Conservation (phyloP, 2,797 vertebrate genomes). For the Paguma larvata region DNA sequence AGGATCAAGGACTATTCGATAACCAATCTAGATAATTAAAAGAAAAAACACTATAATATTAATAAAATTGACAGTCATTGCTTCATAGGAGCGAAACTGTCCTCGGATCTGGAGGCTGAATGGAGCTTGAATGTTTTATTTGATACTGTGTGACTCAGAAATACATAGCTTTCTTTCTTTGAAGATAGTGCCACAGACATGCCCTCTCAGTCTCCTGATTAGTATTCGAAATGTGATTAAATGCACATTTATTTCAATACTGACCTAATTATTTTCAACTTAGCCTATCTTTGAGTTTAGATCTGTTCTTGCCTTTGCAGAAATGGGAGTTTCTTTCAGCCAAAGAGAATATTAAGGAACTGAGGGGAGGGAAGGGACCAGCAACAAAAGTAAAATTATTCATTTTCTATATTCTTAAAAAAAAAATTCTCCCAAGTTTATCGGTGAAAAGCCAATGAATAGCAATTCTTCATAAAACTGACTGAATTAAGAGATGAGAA, state of each 20-base stretch:
- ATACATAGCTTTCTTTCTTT: background rate
- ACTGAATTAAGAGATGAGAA: constrained; percentile 63
- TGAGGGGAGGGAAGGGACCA: background rate
- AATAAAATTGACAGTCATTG: constrained; percentile 12
- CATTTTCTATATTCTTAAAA: constrained; percentile 40
- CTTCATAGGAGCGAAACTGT: constrained; percentile 39
- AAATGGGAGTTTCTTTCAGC: constrained; percentile 6
- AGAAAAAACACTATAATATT: constrained; percentile 31
- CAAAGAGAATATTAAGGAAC: background rate
- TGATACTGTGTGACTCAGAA: background rate
- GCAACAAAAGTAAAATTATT: constrained; percentile 4
- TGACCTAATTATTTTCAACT: constrained; percentile 47
- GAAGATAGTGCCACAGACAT: background rate
- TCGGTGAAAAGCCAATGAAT: constrained; percentile 23
- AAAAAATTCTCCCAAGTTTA: constrained; percentile 50
- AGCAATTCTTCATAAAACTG: constrained; percentile 52
- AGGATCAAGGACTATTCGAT: background rate
- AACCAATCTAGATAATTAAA: constrained; percentile 30
- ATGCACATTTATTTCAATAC: constrained; percentile 44
- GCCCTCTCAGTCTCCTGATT: background rate
- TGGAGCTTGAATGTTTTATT: background rate
- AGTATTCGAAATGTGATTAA: constrained; percentile 26
- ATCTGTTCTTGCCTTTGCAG: constrained; percentile 53
- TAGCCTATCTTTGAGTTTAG: constrained; percentile 29
- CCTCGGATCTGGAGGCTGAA: constrained; percentile 18